Evolutionary conservation across 2,113 vertebrate genomes (phyloP).

Genomic region (Cynocephalus volans): DNA sequence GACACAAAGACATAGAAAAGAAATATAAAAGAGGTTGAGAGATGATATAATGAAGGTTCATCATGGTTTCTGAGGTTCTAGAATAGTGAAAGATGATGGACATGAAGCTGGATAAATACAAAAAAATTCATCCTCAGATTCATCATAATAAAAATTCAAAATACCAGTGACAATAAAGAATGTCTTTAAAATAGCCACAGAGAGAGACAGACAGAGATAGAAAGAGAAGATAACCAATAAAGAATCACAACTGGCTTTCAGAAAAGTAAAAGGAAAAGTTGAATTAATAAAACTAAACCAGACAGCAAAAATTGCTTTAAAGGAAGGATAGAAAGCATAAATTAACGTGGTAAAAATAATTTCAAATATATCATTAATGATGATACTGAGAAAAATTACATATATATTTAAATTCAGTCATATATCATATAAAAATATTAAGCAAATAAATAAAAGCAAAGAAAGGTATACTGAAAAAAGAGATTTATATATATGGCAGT

Average conservation of each 20-base stretch:
- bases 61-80: neutral
- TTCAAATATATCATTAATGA: neutral
- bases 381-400: neutral
- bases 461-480: neutral
- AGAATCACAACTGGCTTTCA: neutral
- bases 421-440: neutral
- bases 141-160: neutral
- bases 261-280: neutral
- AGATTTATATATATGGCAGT: neutral
- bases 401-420: neutral
- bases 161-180: neutral
- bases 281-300: neutral
- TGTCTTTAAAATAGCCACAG: neutral
- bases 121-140: neutral
- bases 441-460: neutral
- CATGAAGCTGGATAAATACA: neutral
- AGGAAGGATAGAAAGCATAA: neutral
- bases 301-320: neutral
- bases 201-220: neutral
- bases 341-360: neutral
- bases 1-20: neutral
- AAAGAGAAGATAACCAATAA: neutral
- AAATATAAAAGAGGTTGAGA: neutral
- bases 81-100: neutral
- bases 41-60: neutral